Percentiles rank a stretch among this genome's conserved stretches.
Conservation (phyloP, 2,888 invertebrate genomes). For the Melanargia galathea region DNA sequence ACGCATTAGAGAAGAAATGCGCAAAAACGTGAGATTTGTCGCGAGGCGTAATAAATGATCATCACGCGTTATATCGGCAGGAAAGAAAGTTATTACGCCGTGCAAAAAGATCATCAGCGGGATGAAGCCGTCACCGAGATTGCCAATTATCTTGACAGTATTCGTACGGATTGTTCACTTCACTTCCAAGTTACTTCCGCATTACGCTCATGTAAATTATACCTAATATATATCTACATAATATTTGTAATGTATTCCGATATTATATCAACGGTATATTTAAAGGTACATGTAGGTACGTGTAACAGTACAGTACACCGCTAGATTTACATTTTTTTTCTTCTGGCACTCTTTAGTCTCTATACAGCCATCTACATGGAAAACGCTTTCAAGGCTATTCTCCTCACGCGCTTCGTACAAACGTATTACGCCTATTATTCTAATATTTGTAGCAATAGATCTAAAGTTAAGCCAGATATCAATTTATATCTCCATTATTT, state of each 20-base stretch:
- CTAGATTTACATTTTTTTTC: too few species aligned
- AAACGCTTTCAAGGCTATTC: too few species aligned
- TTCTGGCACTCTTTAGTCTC: too few species aligned
- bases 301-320: too few species aligned
- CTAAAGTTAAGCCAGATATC: too few species aligned
- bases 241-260: background rate
- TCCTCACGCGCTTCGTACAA: too few species aligned
- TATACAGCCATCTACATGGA: too few species aligned
- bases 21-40: conserved; percentile 57
- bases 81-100: conserved; percentile 52
- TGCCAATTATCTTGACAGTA: conserved; percentile 47
- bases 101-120: conserved; percentile 56
- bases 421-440: too few species aligned
- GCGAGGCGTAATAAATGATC: conserved; percentile 50
- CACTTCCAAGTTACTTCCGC: conserved; percentile 33
- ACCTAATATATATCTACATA: too few species aligned
- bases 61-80: conserved; percentile 43
- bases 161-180: conserved; percentile 41
- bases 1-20: conserved; percentile 40
- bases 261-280: conserved; percentile 6
- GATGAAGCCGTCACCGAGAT: conserved; percentile 58
- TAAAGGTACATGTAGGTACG: background rate
- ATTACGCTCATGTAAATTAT: conserved; percentile 16
- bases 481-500: too few species aligned
- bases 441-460: too few species aligned